Conservation (phyloP, 2,797 vertebrate species). For the Gallirallus australis region DNA sequence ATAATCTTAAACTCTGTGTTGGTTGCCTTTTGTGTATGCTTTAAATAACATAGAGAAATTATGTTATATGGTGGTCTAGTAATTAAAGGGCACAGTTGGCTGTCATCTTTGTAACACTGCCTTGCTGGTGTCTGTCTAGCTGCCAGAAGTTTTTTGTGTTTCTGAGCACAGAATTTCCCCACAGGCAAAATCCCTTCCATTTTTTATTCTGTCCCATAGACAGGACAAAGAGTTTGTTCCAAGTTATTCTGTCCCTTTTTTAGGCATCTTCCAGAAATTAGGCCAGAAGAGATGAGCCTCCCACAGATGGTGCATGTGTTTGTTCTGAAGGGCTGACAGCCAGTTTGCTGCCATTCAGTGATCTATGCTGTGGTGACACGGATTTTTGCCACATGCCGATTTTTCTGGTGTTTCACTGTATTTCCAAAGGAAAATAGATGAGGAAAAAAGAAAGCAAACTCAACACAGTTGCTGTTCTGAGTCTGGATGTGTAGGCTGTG, state of each 20-base stretch:
- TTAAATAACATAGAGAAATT: constrained; percentile 18
- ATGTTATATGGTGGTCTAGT: neutral
- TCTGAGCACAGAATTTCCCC: neutral
- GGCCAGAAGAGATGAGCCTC: neutral
- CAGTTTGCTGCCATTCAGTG: constrained; percentile 8
- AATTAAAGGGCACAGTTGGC: constrained; percentile 1
- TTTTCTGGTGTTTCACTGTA: neutral
- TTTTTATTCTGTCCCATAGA: neutral
- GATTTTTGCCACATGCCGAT: neutral
- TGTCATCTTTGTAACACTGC: neutral
- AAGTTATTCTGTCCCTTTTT: neutral
- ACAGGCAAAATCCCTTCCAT: neutral
- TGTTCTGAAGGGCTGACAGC: neutral
- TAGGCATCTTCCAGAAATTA: neutral
- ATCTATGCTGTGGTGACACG: neutral
- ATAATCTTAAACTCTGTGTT: neutral
- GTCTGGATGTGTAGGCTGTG: neutral
- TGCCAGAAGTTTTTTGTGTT: constrained; percentile 4
- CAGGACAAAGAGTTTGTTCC: constrained; percentile 3
- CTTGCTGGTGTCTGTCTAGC: neutral
- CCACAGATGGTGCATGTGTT: neutral
- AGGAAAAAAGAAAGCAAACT: neutral
- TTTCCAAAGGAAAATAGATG: neutral
- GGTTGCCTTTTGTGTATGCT: neutral
- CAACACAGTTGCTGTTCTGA: neutral